phyloP scores from a whole-genome alignment of 1,140 invertebrate genomes.

The Drosophila ercepeae region DNA sequence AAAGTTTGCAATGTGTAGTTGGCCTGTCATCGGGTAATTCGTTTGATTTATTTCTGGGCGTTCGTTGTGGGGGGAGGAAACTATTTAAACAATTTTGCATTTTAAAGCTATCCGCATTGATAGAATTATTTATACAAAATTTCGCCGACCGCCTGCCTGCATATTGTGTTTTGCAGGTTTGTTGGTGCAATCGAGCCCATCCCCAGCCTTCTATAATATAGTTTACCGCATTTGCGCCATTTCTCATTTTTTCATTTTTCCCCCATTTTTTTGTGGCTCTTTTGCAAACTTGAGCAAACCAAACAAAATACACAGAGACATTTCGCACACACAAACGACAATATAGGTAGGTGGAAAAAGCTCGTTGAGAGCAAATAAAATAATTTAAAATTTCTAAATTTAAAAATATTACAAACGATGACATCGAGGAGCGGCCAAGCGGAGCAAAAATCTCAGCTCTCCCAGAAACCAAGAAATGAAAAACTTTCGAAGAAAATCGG shows the following conservation, averaged over 20 bases:
- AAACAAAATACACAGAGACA: conserved; percentile 58
- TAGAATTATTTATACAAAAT: conserved; percentile 76
- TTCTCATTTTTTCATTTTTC: conserved; percentile 40
- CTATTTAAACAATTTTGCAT: conserved; percentile 67
- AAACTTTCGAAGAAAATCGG: conserved; percentile 15
- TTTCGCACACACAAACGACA: conserved; percentile 5
- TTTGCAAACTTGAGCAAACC: conserved; percentile 68
- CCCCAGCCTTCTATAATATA: conserved; percentile 39
- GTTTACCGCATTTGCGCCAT: conserved; percentile 65
- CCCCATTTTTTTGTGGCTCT: conserved; percentile 7
- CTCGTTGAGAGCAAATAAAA: conserved; percentile 73
- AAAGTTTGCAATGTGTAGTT: conserved; percentile 43
- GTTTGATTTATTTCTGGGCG: conserved; percentile 58
- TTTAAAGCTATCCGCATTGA: conserved; percentile 63
- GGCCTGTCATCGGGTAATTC: conserved; percentile 57
- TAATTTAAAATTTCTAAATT: conserved; percentile 81
- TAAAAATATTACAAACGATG: conserved; percentile 83
- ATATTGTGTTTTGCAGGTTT: conserved; percentile 81
- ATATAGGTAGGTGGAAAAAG: conserved; percentile 39
- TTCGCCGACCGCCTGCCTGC: conserved; percentile 32
- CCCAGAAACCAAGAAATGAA: conserved; percentile 21
- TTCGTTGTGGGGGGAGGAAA: conserved; percentile 28
- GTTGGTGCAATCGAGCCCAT: conserved; percentile 65
- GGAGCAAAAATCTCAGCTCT: conserved; percentile 49
- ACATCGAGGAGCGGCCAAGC: conserved; percentile 75